Evolutionary conservation across 2,113 vertebrate genomes (phyloP), one percentile per base, ranked within the genome.

Genomic region (Microcebus murinus): DNA sequence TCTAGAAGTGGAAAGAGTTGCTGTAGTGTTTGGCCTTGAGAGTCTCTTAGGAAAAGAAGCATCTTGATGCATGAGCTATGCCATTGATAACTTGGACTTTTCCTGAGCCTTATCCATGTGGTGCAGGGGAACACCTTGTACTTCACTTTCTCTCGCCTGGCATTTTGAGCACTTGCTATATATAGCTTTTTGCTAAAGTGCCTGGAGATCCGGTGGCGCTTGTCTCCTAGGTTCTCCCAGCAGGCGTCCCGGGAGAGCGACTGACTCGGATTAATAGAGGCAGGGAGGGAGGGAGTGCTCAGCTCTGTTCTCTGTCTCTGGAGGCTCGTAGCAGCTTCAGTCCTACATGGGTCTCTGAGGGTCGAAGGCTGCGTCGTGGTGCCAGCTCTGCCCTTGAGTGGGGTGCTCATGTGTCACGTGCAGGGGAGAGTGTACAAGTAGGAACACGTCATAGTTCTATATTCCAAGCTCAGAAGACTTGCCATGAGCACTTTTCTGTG

Each of bases 291-390:
- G 59, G 71, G 9, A 25, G 45, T 23, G 74, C 15, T 63, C 39
- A 18, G 4, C 42, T 59, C 36, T 6, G 0, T 1, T 59, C 25
- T 34, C 52, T n/a, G 29, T 84, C 70, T 57, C 25, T 11, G 29
- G 59, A 45, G 52, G 21, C 63, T 15, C 2, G 7, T 8, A 34
- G 21, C 1, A 18, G 1, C 0, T 0, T 39, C 31, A 0, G 0
- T 17, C 34, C 31, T 17, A 14, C 27, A 0, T 15, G 57, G 70
- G 57, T 3, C 63, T 50, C 27, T 8, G 67, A 61, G 45, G 50
- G 21, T 4, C 0, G 4, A 23, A 34, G 68, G 23, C 17, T 7
- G 2, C 50, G 0, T 14, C 11, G n/a, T 4, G n/a, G 77, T 29
- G 11, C 17, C 21, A 4, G 8, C 39, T 85, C 36, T 74, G 77